Evolutionary conservation across 2,113 vertebrate species (phyloP).

Genomic region (Marmota monax): DNA sequence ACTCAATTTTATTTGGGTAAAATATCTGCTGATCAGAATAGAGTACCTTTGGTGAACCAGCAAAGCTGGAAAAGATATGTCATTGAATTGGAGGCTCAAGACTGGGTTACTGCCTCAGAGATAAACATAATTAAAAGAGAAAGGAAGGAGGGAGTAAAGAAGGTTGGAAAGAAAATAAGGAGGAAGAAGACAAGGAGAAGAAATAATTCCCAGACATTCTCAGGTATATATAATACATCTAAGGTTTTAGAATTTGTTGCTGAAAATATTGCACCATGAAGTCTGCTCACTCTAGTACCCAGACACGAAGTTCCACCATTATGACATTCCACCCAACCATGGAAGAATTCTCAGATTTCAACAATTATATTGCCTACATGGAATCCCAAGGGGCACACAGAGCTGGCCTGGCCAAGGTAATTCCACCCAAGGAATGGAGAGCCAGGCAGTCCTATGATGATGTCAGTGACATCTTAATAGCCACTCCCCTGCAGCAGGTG

Average conservation of each 20-base stretch:
- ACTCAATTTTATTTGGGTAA: not conserved
- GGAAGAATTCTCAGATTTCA: slow-evolving; percentile 74
- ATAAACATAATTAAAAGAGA: too few relatives aligned
- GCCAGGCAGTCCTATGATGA: slow-evolving; percentile 59
- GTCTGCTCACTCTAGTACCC: not conserved
- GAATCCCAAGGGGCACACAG: slow-evolving; percentile 77
- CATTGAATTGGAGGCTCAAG: not conserved
- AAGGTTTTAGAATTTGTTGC: not conserved
- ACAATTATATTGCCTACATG: slow-evolving; percentile 76
- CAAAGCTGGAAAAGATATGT: not conserved
- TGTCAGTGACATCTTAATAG: slow-evolving; percentile 40
- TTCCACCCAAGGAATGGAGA: slow-evolving; percentile 70
- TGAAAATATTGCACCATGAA: not conserved
- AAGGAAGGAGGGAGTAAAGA: not conserved
- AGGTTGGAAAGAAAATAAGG: too few relatives aligned
- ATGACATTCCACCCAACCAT: slow-evolving; percentile 74
- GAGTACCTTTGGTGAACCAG: not conserved
- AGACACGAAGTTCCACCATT: not conserved
- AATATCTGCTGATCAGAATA: not conserved
- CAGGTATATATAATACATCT: not conserved
- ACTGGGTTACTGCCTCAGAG: not conserved
- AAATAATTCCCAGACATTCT: not conserved
- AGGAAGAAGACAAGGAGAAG: too few relatives aligned
- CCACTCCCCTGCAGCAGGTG: slow-evolving; percentile 59
- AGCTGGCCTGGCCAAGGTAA: slow-evolving; percentile 73